phyloP scores from a whole-genome alignment of 2,797 vertebrate species.

The Dendrocincla fuliginosa region DNA sequence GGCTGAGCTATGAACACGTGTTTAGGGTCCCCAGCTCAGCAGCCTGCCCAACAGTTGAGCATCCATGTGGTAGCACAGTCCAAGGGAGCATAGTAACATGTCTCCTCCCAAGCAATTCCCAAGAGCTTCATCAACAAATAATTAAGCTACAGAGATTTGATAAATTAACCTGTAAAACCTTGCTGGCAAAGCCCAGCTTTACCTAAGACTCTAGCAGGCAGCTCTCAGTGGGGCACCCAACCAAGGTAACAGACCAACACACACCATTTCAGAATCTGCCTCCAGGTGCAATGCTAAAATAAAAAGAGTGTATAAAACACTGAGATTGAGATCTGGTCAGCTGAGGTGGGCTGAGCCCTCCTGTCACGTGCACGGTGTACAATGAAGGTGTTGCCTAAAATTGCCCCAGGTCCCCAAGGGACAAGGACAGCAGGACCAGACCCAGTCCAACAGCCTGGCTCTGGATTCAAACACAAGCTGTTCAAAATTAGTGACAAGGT shows the following conservation, averaged over 20 bases:
- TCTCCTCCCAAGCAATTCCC: conserved; percentile 14
- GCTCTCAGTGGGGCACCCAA: not conserved
- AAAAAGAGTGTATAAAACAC: not conserved
- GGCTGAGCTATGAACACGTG: fast-evolving
- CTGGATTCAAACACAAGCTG: not conserved
- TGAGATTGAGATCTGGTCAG: not conserved
- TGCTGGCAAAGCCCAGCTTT: not conserved
- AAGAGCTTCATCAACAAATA: not conserved
- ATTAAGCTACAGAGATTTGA: not conserved
- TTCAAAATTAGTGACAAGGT: not conserved
- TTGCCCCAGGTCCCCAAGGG: not conserved
- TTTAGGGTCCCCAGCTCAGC: not conserved
- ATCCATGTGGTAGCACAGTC: not conserved
- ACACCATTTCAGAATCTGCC: not conserved
- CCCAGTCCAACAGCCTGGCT: not conserved
- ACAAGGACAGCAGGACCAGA: not conserved
- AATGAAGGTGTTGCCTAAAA: not conserved
- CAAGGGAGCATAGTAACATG: not conserved
- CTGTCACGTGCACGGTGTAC: fast-evolving
- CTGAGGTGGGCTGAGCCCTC: not conserved
- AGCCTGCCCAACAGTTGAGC: not conserved
- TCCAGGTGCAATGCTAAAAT: not conserved
- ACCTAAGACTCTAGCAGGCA: not conserved
- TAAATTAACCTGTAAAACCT: not conserved
- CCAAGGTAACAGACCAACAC: not conserved